Conservation (phyloP, 2,888 invertebrate species). For the Strigamia crassipes region DNA sequence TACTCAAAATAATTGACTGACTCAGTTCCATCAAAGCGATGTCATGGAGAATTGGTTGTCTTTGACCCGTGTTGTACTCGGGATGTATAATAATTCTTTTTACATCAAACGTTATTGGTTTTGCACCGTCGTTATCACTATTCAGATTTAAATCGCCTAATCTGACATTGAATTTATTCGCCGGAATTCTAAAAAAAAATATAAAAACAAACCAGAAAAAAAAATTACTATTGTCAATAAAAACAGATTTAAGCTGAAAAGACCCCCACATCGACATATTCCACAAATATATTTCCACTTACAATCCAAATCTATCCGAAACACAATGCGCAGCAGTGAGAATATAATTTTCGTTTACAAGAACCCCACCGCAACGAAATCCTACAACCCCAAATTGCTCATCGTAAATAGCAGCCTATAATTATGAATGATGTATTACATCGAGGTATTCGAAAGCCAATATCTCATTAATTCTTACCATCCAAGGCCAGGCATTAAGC, state of each 20-base stretch:
- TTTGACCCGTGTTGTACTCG: not conserved
- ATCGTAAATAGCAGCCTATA: conserved; percentile 43
- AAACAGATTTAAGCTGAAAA: too few species aligned
- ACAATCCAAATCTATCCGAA: conserved; percentile 6
- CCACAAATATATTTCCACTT: not conserved
- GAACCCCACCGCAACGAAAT: conserved; percentile 41
- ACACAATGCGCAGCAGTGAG: conserved; percentile 46
- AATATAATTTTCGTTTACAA: conserved; percentile 1
- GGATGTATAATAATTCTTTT: conserved; percentile 12
- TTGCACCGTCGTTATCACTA: not conserved
- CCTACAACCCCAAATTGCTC: conserved; percentile 1
- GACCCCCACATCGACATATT: not conserved
- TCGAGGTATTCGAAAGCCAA: not conserved
- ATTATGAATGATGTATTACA: not conserved
- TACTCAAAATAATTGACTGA: not conserved
- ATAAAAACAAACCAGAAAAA: not conserved
- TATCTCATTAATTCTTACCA: conserved; percentile 29
- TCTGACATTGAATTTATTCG: conserved; percentile 14
- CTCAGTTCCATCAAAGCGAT: conserved; percentile 36
- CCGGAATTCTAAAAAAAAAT: conserved; percentile 34
- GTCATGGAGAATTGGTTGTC: conserved; percentile 11
- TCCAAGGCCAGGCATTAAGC: conserved; percentile 45
- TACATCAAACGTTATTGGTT: not conserved
- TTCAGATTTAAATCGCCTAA: conserved; percentile 33
- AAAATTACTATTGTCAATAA: not conserved